Evolutionary conservation across 2,797 vertebrate species (phyloP), one percentile per base, ranked within the genome.

Genomic region (Ctenosaura bakeri): DNA sequence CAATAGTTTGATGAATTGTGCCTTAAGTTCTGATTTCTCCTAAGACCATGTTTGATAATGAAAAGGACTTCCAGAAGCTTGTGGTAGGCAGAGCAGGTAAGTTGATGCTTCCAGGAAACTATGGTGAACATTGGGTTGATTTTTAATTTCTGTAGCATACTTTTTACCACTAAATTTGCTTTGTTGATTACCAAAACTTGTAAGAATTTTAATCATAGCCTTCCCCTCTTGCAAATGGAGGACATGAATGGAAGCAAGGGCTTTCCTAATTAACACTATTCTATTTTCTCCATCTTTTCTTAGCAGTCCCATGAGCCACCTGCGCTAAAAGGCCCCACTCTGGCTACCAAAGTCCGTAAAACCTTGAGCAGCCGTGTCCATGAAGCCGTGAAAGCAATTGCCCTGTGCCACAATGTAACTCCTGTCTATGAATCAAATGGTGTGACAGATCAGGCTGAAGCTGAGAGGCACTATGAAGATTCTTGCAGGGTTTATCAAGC

Each of bases 401-500:
- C 99, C 0, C 97, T 99, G 87, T 99, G 99, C 95, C 99, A 99
- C 97, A 99, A 99, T 0, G 99, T 99, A 83, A 99, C 99, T 0
- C 99, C 99, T 0, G 98, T 98, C 3, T 99, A 99, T 0, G 99
- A 99, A 96, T 97, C 98, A 94, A 99, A 99, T 0, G 99, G 99
- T 0, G 99, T 98, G 94, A 99, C 99, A 0, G 99, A 99, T 96
- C 99, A 99, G 97, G 99, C 99, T 0, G 99, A 99, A 96, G 99
- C 99, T 0, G 99, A 99, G 96, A 98, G 98, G 91, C 98, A 99
- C 93, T 99, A 99, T 0, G 99, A 99, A 84, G 99, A 99, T 90
- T 99, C 99, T 0, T 99, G 99, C 96, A 96, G 99, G 6, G 98
- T 99, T 3, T 99, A 99, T 97, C 99, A 99, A 98, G 99, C 99